Conservation (phyloP, 2,888 invertebrate species). For the Luperina testacea region DNA sequence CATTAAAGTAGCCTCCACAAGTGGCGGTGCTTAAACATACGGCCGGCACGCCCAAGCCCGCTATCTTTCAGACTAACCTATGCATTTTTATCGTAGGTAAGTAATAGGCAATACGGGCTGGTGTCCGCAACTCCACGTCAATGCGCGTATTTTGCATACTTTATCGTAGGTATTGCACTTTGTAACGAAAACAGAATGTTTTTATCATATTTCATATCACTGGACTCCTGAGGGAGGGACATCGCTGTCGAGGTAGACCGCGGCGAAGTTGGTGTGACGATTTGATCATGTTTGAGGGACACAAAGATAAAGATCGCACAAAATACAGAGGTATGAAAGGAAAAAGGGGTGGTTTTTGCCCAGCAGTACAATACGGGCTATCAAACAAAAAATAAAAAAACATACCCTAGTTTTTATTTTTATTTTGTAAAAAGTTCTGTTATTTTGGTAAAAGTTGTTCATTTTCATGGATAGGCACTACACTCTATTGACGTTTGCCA, state of each 20-base stretch:
- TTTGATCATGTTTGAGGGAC: not conserved
- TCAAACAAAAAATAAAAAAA: not conserved
- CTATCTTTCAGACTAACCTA: not conserved
- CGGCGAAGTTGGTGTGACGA: not conserved
- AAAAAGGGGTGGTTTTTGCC: not conserved
- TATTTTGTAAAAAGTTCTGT: not conserved
- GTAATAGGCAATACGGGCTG: too few species aligned
- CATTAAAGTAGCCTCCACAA: constrained; percentile 19
- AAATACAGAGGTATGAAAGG: not conserved
- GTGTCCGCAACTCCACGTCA: too few species aligned
- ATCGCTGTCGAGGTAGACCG: not conserved
- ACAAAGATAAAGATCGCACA: not conserved
- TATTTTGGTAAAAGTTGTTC: not conserved
- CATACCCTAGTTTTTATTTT: not conserved
- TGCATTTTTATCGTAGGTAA: not conserved
- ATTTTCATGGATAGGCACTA: not conserved
- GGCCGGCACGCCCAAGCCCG: not conserved
- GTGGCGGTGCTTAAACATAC: not conserved
- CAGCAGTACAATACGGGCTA: too few species aligned
- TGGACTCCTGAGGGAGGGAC: not conserved
- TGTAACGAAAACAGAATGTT: not conserved
- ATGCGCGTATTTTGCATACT: not conserved
- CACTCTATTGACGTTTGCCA: not conserved
- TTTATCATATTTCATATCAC: not conserved
- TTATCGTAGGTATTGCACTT: not conserved